Conservation (phyloP, 2,797 vertebrate species). For the Brachymystax lenok region DNA sequence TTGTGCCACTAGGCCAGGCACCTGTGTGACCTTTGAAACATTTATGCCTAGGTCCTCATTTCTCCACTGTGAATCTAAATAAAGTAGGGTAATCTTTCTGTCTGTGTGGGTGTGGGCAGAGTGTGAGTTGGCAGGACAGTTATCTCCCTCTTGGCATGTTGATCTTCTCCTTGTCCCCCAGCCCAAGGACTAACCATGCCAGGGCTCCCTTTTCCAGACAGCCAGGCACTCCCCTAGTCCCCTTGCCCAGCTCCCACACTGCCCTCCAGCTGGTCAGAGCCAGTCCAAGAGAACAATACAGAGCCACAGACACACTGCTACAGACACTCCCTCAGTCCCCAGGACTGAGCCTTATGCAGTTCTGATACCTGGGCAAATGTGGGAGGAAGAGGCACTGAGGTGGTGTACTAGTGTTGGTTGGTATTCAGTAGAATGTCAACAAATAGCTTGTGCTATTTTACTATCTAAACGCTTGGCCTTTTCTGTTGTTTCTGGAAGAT, state of each 20-base stretch:
- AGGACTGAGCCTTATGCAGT: slow-evolving; percentile 46
- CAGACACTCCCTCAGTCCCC: slow-evolving; percentile 54
- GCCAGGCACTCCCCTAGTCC: slow-evolving; percentile 17
- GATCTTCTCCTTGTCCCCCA: slow-evolving; percentile 43
- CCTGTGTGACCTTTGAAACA: not conserved
- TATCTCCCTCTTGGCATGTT: slow-evolving; percentile 48
- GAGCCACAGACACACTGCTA: slow-evolving; percentile 49
- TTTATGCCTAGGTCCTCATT: not conserved
- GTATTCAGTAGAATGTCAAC: not conserved
- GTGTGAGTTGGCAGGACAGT: slow-evolving; percentile 19
- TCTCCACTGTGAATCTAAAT: not conserved
- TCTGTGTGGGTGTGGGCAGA: slow-evolving; percentile 6
- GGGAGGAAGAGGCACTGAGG: not conserved
- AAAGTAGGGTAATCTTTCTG: not conserved
- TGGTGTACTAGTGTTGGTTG: not conserved
- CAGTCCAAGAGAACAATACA: slow-evolving; percentile 55
- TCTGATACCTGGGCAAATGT: slow-evolving; percentile 51
- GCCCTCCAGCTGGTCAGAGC: slow-evolving; percentile 54
- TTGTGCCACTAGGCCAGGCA: not conserved
- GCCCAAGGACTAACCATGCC: slow-evolving; percentile 45
- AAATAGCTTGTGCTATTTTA: slow-evolving; percentile 1
- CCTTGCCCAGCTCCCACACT: slow-evolving; percentile 40
- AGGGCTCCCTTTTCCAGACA: slow-evolving; percentile 29
- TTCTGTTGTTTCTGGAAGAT: slow-evolving; percentile 39
- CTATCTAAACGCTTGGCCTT: slow-evolving; percentile 18